A percentile compares a stretch with the other conserved stretches of the same genome.
Evolutionary conservation across 1,140 invertebrate species (phyloP).

Genomic region (Aricia agestis): DNA sequence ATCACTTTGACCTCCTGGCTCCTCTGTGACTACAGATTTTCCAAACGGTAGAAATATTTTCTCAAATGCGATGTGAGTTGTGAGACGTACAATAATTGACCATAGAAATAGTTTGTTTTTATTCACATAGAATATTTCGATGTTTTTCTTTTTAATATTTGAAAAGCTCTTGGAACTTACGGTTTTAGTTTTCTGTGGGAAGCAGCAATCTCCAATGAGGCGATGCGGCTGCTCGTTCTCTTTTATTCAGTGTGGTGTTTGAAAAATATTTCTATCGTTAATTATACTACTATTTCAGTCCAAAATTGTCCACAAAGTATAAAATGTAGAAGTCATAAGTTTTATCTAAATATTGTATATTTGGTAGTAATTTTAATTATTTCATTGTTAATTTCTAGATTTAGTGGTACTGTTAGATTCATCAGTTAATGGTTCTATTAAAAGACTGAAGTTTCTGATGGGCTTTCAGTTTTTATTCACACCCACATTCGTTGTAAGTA

Average conservation of each 20-base stretch:
- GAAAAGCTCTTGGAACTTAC: too few relatives aligned
- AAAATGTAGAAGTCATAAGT: constrained; percentile 22
- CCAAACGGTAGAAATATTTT: neutral
- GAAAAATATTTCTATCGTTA: neutral
- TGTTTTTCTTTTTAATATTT: too few relatives aligned
- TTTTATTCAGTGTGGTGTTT: neutral
- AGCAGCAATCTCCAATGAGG: too few relatives aligned
- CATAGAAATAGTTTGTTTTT: too few relatives aligned
- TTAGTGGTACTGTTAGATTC: constrained; percentile 52
- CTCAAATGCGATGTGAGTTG: neutral
- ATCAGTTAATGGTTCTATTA: constrained; percentile 67
- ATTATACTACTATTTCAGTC: neutral
- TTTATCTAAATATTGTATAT: constrained; percentile 30
- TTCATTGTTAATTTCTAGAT: constrained; percentile 40
- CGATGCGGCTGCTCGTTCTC: too few relatives aligned
- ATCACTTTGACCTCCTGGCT: neutral
- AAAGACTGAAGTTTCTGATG: constrained; percentile 63
- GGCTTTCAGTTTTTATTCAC: constrained; percentile 21
- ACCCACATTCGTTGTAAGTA: too few relatives aligned
- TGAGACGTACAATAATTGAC: too few relatives aligned
- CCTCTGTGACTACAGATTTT: neutral
- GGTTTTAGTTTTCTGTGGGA: too few relatives aligned
- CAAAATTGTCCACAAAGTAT: constrained; percentile 13
- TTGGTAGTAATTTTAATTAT: constrained; percentile 31
- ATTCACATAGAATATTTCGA: too few relatives aligned